phyloP scores from a whole-genome alignment of 2,888 invertebrate genomes.

The Dryadula phaetusa region DNA sequence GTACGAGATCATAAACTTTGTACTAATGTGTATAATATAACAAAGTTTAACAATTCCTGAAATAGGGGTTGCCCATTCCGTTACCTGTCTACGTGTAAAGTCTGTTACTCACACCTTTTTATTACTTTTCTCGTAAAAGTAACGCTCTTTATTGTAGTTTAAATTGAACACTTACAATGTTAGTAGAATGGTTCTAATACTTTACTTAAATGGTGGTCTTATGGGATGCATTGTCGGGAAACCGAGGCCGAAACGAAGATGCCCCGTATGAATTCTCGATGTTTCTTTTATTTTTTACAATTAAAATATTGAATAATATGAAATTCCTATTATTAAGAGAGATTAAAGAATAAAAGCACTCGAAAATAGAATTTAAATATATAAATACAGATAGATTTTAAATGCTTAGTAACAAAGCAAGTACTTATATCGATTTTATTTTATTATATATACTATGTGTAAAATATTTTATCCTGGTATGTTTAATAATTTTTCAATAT shows the following conservation, averaged over 20 bases:
- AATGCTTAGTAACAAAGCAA: background rate
- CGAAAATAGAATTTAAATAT: background rate
- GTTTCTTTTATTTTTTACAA: background rate
- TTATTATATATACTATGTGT: too few relatives aligned
- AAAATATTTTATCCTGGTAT: background rate
- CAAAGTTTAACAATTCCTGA: constrained; percentile 29
- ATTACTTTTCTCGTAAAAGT: constrained; percentile 32
- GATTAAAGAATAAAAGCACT: background rate
- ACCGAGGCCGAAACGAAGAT: background rate
- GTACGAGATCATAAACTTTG: constrained; percentile 13
- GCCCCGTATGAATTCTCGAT: constrained; percentile 1
- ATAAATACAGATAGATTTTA: background rate
- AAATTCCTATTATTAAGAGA: background rate
- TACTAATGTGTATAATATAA: constrained; percentile 17
- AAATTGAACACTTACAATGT: constrained; percentile 30
- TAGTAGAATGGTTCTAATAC: constrained; percentile 13
- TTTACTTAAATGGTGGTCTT: constrained; percentile 21
- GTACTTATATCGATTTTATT: background rate
- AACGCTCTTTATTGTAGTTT: constrained; percentile 27
- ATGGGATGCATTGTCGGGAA: constrained; percentile 20
- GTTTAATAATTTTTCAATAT: background rate
- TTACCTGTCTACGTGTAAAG: constrained; percentile 27
- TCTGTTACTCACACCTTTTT: constrained; percentile 31
- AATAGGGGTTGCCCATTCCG: constrained; percentile 22
- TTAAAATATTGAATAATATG: background rate